Conservation (phyloP, 2,113 vertebrate species). For the Lonchura striata region DNA sequence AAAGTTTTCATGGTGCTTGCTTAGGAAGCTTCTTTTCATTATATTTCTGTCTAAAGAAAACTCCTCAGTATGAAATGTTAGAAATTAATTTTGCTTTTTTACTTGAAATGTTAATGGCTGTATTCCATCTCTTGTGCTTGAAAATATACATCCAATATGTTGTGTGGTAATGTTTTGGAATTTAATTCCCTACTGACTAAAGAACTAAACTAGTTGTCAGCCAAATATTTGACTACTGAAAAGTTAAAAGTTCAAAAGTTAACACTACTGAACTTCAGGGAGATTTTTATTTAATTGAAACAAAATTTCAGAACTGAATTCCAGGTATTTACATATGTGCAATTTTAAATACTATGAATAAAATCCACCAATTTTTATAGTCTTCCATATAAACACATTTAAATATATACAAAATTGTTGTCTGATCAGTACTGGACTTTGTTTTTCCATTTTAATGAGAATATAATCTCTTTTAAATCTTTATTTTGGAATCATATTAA, state of each 20-base stretch:
- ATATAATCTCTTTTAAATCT: not conserved
- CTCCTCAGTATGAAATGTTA: not conserved
- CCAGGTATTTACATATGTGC: not conserved
- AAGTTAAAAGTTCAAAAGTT: not conserved
- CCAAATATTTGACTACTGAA: not conserved
- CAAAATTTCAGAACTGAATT: not conserved
- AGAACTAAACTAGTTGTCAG: not conserved
- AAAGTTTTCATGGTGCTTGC: not conserved
- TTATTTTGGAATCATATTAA: not conserved
- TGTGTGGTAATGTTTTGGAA: not conserved
- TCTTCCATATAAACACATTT: not conserved
- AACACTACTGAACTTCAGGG: not conserved
- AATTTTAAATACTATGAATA: not conserved
- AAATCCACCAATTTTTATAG: not conserved
- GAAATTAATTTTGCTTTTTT: not conserved
- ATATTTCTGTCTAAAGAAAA: not conserved
- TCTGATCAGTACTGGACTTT: not conserved
- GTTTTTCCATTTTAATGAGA: not conserved
- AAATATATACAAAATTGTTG: not conserved
- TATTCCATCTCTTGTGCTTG: not conserved
- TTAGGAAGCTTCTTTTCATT: not conserved
- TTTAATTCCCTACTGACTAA: not conserved
- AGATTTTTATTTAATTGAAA: not conserved
- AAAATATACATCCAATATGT: not conserved
- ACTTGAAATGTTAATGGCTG: not conserved